Evolutionary conservation across 2,113 vertebrate genomes (phyloP), one percentile per base, ranked within the genome.

Genomic region (Tyto alba): DNA sequence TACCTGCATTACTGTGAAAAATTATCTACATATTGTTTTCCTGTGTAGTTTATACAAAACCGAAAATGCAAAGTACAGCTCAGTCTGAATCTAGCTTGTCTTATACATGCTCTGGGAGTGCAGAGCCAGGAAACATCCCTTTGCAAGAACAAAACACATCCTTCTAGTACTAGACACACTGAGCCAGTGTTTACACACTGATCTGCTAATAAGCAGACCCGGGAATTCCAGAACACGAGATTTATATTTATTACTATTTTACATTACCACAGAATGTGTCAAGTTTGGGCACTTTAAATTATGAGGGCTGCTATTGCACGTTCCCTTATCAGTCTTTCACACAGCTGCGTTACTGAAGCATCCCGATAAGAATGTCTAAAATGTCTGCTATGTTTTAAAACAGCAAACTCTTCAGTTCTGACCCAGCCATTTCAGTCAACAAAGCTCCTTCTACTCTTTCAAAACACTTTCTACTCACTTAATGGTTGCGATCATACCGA

Each of bases 381-480:
- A 97, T 82, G 93, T 95, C 89, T 90, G 93, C 85, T 95, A 95
- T 95, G 83, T 63, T 95, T 94, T 89, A 95, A 91, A 94, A 96
- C 74, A 95, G 95, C 94, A 85, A 94, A 86, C 62, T 92, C 93
- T 84, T 63, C 52, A 93, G 88, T 41, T 95, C 81, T 79, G 78
- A 87, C 66, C 72, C n/a, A 48, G 87, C 62, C 45, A 83, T 87
- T 78, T 72, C 85, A 85, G 66, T 78, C 83, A 93, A 88, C 91
- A 95, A 88, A 94, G 88, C 43, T 55, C 56, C 6, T 85, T 90
- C 75, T 71, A 40, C 68, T 67, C 68, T 94, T 89, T 43, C 81
- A 95, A 94, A 96, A 94, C 32, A 52, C 18, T 84, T 79, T 92
- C 72, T 67, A 50, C 63, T 89, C 72, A 47, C n/a, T 75, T 68